phyloP scores from a whole-genome alignment of 2,113 vertebrate genomes.

The Amia ocellicauda region DNA sequence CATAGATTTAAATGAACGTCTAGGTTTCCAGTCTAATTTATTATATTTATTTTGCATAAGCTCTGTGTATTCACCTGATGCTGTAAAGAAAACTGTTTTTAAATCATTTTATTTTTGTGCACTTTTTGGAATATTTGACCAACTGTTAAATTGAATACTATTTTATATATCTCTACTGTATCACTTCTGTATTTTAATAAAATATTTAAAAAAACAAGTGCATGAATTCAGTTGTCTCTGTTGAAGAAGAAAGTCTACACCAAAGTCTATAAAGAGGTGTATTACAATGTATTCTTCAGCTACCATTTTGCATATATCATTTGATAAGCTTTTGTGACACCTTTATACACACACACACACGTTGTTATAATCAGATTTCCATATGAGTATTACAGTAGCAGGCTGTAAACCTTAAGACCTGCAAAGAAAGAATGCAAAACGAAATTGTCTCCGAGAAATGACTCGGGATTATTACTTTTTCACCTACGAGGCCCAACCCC shows the following conservation, averaged over 20 bases:
- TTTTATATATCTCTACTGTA: conserved; percentile 52
- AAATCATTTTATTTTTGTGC: conserved; percentile 53
- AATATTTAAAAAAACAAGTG: conserved; percentile 36
- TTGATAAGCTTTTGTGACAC: neutral
- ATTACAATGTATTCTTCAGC: too few species aligned
- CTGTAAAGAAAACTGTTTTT: conserved; percentile 51
- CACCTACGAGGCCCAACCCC: too few species aligned
- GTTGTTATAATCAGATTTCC: too few species aligned
- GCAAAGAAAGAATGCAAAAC: too few species aligned
- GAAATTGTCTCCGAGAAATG: too few species aligned
- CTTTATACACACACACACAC: neutral
- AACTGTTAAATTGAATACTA: conserved; percentile 44
- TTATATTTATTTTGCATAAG: conserved; percentile 68
- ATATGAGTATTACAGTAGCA: too few species aligned
- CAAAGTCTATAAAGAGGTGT: too few species aligned
- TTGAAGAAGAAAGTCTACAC: too few species aligned
- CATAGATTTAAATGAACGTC: conserved; percentile 37
- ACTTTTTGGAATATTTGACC: conserved; percentile 61
- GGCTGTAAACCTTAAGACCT: too few species aligned
- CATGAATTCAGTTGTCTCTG: too few species aligned
- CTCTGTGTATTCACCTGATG: conserved; percentile 47
- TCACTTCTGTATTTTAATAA: conserved; percentile 42
- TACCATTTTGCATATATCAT: neutral
- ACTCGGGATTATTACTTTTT: too few species aligned
- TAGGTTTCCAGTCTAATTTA: conserved; percentile 60